Conservation (phyloP, 2,113 vertebrate genomes). For the Gymnobelideus leadbeateri region DNA sequence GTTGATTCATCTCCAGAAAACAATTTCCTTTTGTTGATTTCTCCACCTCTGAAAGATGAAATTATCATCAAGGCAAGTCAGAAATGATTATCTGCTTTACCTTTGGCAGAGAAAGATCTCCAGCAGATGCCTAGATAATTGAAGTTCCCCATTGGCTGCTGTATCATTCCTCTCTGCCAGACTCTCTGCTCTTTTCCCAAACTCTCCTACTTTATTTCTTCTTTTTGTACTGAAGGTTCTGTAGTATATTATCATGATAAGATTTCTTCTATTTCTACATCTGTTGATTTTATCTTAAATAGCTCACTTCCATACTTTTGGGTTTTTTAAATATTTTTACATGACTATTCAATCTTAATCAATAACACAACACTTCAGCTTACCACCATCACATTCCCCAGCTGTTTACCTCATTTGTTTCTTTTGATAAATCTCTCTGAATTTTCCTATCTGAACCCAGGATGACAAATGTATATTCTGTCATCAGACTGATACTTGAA, state of each 20-base stretch:
- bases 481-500: not conserved
- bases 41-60: not conserved
- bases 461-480: not conserved
- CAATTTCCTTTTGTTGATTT: not conserved
- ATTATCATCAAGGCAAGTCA: conserved; percentile 6
- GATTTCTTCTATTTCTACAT: not conserved
- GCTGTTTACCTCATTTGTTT: not conserved
- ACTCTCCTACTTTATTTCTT: not conserved
- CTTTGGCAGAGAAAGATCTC: conserved; percentile 5
- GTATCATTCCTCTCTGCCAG: not conserved
- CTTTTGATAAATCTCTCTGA: not conserved
- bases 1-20: not conserved
- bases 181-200: not conserved
- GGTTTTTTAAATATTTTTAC: not conserved
- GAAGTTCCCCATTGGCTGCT: not conserved
- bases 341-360: not conserved
- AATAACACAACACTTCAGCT: not conserved
- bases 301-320: not conserved
- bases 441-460: not conserved
- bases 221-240: not conserved
- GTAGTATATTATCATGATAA: not conserved
- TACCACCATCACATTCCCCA: not conserved
- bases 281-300: not conserved
- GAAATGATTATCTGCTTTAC: not conserved
- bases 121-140: not conserved